Evolutionary conservation across 30 jellyfish, hydroid and myxozoan genomes (phyloP), one percentile per base, ranked within the genome.

Genomic region (Aurelia aurita complex sp. Pacific): DNA sequence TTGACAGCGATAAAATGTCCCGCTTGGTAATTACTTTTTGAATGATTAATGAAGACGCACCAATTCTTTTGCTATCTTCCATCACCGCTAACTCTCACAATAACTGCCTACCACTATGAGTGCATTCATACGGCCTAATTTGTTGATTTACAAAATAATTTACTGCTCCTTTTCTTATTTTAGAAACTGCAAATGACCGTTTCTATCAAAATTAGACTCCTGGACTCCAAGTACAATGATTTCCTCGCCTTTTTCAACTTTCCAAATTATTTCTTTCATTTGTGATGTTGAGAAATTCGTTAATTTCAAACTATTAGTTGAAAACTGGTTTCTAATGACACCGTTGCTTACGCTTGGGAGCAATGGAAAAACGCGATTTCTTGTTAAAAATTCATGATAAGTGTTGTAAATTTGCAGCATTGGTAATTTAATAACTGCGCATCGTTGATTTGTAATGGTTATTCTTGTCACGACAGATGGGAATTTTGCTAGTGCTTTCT

Each of bases 1-100:
- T 77, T 77, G 87, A 77, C 87, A 77, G 87, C 87, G 87, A 77
- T 77, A 77, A 77, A 77, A 77, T 77, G 87, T 77, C 87, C 87
- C 87, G 87, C 87, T 61, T 77, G 16, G 76, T 77, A 77, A 77
- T 77, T 61, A 77, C 87, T 55, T 46, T 52, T 34, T 77, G 36
- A 77, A 77, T 77, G 76, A 77, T 77, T 77, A 53, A 77, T 77
- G 87, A 77, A 68, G 51, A 77, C 43, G 77, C 55, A 46, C 87
- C 87, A 77, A 77, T 77, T 77, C 87, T 77, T 77, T 77, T 77
- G 87, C 87, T 77, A 77, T 59, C 87, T 60, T 60, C 77, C 64
- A 77, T 77, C 87, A 77, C 87, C 87, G 87, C 64, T 78, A 68
- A 46, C 87, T 77, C 87, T 34, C 87, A 77, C 77, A 77, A 52